These are phyloP conservation scores for Hyperoodon ampullatus DNA, from an alignment of 2,113 vertebrate species.

Conservation along the genomic window DNA sequence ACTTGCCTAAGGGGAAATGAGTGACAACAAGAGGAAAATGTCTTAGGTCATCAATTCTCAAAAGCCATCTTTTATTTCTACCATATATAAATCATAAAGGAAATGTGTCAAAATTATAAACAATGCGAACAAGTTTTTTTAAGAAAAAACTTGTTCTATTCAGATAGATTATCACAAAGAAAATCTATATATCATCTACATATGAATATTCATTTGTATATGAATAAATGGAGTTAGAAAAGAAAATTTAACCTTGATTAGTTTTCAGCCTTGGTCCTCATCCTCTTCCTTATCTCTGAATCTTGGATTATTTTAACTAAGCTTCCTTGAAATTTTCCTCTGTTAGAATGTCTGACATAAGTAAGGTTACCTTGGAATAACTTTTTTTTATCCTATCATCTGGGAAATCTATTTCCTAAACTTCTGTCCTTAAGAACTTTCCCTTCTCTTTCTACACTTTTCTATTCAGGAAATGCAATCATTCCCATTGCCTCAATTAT, in stretches of 20 bases:
- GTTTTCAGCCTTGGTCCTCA: not conserved
- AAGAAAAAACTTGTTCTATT: not conserved
- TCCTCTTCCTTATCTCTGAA: not conserved
- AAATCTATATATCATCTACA: not conserved
- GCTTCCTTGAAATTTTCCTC: not conserved
- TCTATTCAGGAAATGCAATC: not conserved
- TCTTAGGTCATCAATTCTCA: not conserved
- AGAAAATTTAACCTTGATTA: not conserved
- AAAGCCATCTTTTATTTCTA: not conserved
- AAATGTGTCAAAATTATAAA: not conserved
- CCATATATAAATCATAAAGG: not conserved
- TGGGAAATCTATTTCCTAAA: not conserved
- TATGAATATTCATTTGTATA: not conserved
- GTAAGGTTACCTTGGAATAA: not conserved
- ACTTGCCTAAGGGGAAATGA: not conserved
- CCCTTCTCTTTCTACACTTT: not conserved
- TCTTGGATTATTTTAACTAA: not conserved
- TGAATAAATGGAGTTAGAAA: not conserved
- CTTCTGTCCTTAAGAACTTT: not conserved
- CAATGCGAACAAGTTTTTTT: not conserved
- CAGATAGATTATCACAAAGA: not conserved
- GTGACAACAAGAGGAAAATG: not conserved
- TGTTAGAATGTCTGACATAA: not conserved
- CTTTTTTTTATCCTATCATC: not conserved
- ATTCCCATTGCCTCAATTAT: not conserved